Evolutionary conservation across 2,888 invertebrate species (phyloP), one percentile per base, ranked within the genome.

Genomic region (Rhingia campestris): DNA sequence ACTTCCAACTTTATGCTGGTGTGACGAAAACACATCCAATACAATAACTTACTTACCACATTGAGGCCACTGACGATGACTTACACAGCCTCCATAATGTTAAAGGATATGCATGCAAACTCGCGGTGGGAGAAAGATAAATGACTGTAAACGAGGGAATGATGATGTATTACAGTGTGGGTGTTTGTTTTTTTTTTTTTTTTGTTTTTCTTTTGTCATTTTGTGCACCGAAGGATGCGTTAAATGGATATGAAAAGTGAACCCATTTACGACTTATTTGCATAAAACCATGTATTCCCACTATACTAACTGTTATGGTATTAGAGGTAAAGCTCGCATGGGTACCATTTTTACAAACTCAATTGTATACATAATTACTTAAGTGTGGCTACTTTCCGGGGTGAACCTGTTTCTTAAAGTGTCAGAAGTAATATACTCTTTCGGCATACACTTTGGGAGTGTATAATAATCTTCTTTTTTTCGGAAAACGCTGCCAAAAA

Each of bases 121-220:
- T 14, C 39, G 22, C 4, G 64, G 43, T 32, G 49, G 66, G 64
- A 2, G 30, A 41, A 33, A 49, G 53, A 58, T 72, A 47, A 67
- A 66, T 56, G 37, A 63, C 72, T 77, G 54, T 54, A 54, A 61
- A 66, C 59, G 59, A 51, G 59, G 59, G 61, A 73, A 61, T 77
- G 77, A 77, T 67, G 81, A 76, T 77, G 77, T 67, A 67, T 43
- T 22, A 77, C 67, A 72, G 63, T 56, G 67, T 54, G 61, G 53
- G 61, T 64, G 70, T 70, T 81, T 66, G 49, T 10, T 33, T 7
- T 37, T 14, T 32, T 12, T 53, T 33, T 41, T 32, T 3, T 9
- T 4, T 66, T 58, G 4, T 9, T 22, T 2, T 47, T 22, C 14
- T 22, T 9, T 32, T 30, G 1, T 4, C 9, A 30, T 37, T 66